Evolutionary conservation across 2,888 invertebrate genomes (phyloP).

Genomic region (Apotomis capreana): DNA sequence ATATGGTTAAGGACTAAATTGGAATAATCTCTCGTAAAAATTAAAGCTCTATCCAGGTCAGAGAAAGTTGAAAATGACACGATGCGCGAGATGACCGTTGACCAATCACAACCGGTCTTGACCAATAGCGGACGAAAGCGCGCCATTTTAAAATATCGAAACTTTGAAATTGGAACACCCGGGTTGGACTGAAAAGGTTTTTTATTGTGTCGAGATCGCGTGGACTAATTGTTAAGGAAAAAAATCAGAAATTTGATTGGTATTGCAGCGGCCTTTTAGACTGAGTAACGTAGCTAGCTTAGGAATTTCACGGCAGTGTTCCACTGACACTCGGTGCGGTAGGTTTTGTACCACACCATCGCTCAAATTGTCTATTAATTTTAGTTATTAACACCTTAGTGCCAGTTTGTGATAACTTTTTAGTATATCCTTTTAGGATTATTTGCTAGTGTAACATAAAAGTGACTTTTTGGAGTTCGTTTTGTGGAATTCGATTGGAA

Average conservation of each 20-base stretch:
- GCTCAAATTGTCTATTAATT: slow-evolving; percentile 42
- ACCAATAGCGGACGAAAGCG: slow-evolving; percentile 44
- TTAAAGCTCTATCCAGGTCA: slow-evolving; percentile 62
- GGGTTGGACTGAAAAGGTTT: slow-evolving; percentile 37
- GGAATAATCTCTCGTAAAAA: slow-evolving; percentile 42
- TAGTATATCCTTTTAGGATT: slow-evolving; percentile 16
- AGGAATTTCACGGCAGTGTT: slow-evolving; percentile 61
- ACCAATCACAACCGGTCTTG: slow-evolving; percentile 68
- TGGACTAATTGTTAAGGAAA: slow-evolving; percentile 21
- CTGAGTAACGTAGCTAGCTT: slow-evolving; percentile 11
- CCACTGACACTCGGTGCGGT: slow-evolving; percentile 68
- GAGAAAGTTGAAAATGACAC: slow-evolving; percentile 78
- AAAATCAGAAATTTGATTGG: slow-evolving; percentile 27
- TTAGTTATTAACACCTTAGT: slow-evolving; percentile 39
- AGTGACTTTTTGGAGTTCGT: background rate
- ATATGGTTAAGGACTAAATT: background rate
- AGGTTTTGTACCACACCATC: slow-evolving; percentile 54
- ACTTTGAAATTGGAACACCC: slow-evolving; percentile 48
- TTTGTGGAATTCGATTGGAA: slow-evolving; percentile 20
- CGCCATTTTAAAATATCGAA: slow-evolving; percentile 46
- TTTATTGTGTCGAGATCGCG: slow-evolving; percentile 24
- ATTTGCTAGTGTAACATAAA: slow-evolving; percentile 19
- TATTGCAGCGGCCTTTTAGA: background rate
- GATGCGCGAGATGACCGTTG: slow-evolving; percentile 65
- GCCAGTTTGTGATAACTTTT: slow-evolving; percentile 45